Base-by-base conservation (phyloP, 2,888 invertebrate genomes). In the Lomographa bimaculata region DNA sequence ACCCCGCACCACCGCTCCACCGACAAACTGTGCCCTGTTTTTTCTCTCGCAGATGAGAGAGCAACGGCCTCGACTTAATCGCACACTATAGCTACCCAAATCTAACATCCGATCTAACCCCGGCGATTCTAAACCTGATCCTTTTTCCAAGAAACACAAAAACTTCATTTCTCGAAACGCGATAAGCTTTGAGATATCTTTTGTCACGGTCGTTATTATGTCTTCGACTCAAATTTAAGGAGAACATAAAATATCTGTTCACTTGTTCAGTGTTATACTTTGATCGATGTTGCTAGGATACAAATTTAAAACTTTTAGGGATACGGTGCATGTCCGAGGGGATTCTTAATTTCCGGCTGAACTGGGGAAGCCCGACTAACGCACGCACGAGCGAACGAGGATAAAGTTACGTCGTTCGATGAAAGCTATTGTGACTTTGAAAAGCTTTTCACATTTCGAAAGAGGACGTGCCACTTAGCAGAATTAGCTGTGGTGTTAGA, bases 271-370 rank as follows among this genome's bases (percentile, higher is more conserved):
- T n/a, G n/a, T n/a, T n/a, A n/a, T n/a, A n/a, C n/a, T n/a, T n/a
- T 42, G 69, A 85, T 86, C 85, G 65, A 84, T 86, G 71, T 77
- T 84, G 82, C 85, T 80, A 77, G 80, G 85, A 63, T 64, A 86
- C 86, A 59, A 65, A 63, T 69, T 60, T 54, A 60, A 66, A 75
- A 78, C 75, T 71, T 73, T 71, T 67, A 57, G 71, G 74, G 73
- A 63, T 55, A 49, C 60, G 50, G 51, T 56, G 50, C 54, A 56
- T 56, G 62, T 51, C 61, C 61, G 67, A 71, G 72, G 77, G 83
- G 80, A 71, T 76, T 75, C 72, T 66, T 78, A 71, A 80, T 80
- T 75, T 85, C 86, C 86, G 79, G 76, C 64, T 73, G 61, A 68
- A 57, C 54, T 60, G 60, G 67, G 68, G 78, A 83, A 82, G 74